Evolutionary conservation across 1,140 invertebrate genomes (phyloP).

Genomic region (Pteromalus puparum): DNA sequence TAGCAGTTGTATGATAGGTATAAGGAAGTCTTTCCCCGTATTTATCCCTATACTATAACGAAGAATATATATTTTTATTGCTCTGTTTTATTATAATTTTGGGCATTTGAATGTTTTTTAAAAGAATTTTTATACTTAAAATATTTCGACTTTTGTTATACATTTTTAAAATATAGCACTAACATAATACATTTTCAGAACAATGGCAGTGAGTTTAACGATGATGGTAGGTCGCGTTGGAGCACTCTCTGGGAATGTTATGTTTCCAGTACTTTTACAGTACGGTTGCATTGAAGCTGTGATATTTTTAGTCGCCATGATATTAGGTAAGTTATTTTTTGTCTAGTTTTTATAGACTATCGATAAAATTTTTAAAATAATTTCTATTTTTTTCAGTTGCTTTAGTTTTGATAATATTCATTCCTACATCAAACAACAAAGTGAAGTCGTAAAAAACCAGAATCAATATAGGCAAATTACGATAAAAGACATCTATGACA

Average conservation of each 20-base stretch:
- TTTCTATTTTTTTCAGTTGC: constrained; percentile 59
- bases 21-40: too few species aligned
- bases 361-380: background rate
- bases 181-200: constrained; percentile 59
- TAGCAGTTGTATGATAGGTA: too few species aligned
- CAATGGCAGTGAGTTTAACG: constrained; percentile 74
- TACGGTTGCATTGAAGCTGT: constrained; percentile 72
- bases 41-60: too few species aligned
- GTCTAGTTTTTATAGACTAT: background rate
- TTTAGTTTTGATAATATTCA: constrained; percentile 59
- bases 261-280: constrained; percentile 73
- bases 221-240: constrained; percentile 75
- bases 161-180: background rate
- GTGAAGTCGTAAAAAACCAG: constrained; percentile 50
- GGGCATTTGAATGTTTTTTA: background rate
- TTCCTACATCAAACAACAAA: constrained; percentile 59
- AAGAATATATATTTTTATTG: too few species aligned
- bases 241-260: constrained; percentile 72
- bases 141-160: background rate
- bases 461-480: background rate
- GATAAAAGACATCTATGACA: background rate
- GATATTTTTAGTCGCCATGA: constrained; percentile 65
- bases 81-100: too few species aligned
- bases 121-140: background rate
- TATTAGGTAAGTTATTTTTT: constrained; percentile 66